Evolutionary conservation across 2,113 vertebrate genomes (phyloP).

Genomic region (Motacilla tschutschensis): DNA sequence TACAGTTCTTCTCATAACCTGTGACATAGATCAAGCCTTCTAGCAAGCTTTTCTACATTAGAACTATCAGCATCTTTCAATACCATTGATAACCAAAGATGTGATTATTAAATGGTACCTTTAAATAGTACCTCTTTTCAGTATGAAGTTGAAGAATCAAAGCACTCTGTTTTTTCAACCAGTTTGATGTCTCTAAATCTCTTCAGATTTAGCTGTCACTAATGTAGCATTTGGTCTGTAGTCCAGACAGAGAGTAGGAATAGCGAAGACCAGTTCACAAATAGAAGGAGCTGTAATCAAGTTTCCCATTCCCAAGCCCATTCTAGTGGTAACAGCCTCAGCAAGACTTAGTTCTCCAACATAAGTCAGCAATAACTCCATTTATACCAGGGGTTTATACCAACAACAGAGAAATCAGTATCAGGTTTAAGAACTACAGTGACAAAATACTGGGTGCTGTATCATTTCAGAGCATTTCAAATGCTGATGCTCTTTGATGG

Average conservation of each 20-base stretch:
- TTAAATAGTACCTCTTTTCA: neutral
- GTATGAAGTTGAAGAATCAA: neutral
- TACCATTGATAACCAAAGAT: neutral
- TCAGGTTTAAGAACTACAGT: neutral
- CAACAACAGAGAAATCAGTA: neutral
- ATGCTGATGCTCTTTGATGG: neutral
- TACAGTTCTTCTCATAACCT: neutral
- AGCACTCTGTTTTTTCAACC: neutral
- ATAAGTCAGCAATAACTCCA: neutral
- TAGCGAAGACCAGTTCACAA: neutral
- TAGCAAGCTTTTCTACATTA: neutral
- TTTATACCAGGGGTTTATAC: neutral
- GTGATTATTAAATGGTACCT: neutral
- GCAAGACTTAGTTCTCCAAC: neutral
- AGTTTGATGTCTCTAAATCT: neutral
- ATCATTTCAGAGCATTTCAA: neutral
- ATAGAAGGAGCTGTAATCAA: neutral
- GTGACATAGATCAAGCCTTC: neutral
- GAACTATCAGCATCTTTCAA: neutral
- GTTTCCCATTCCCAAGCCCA: neutral
- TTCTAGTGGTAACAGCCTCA: neutral
- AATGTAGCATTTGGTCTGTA: neutral
- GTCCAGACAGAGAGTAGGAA: neutral
- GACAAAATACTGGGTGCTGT: neutral
- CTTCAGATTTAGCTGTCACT: neutral